Percentiles rank a stretch among this genome's conserved stretches.
Conservation (phyloP, 2,888 invertebrate genomes). For the Stictocephala bisonia region DNA sequence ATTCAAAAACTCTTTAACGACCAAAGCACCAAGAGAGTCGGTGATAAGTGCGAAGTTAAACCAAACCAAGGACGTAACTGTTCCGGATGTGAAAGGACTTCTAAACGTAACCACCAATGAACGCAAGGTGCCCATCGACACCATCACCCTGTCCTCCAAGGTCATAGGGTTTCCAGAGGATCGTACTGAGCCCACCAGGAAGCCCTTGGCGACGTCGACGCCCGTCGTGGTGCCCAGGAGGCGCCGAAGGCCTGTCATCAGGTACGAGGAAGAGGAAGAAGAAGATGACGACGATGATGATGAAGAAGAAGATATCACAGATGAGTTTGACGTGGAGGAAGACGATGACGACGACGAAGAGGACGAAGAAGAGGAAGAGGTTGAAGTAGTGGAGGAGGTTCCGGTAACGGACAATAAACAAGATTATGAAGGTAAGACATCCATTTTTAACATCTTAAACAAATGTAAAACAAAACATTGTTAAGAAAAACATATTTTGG, state of each 20-base stretch:
- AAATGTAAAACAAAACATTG: too few relatives aligned
- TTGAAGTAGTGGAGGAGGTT: conserved; percentile 52
- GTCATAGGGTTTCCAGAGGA: conserved; percentile 27
- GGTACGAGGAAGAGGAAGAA: conserved; percentile 37
- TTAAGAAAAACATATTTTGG: too few relatives aligned
- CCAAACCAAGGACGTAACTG: conserved; percentile 5
- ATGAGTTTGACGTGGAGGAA: conserved; percentile 48
- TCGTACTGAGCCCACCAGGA: not conserved
- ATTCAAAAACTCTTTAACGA: conserved; percentile 28
- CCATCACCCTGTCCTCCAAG: conserved; percentile 41
- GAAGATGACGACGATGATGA: conserved; percentile 48
- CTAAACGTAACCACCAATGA: conserved; percentile 5
- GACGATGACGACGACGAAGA: conserved; percentile 53
- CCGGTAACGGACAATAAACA: conserved; percentile 44
- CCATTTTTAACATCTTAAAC: too few relatives aligned
- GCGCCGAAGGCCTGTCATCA: conserved; percentile 34
- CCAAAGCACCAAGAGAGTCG: conserved; percentile 17
- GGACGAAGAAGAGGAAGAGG: conserved; percentile 51
- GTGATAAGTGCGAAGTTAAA: conserved; percentile 18
- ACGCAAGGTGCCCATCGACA: conserved; percentile 35
- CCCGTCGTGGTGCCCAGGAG: conserved; percentile 7
- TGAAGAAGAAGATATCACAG: conserved; percentile 46
- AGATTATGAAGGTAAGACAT: conserved; percentile 49
- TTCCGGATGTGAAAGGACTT: conserved; percentile 5
- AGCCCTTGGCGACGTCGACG: not conserved